Evolutionary conservation across 2,888 invertebrate genomes (phyloP).

Genomic region (Brachyptera risi): DNA sequence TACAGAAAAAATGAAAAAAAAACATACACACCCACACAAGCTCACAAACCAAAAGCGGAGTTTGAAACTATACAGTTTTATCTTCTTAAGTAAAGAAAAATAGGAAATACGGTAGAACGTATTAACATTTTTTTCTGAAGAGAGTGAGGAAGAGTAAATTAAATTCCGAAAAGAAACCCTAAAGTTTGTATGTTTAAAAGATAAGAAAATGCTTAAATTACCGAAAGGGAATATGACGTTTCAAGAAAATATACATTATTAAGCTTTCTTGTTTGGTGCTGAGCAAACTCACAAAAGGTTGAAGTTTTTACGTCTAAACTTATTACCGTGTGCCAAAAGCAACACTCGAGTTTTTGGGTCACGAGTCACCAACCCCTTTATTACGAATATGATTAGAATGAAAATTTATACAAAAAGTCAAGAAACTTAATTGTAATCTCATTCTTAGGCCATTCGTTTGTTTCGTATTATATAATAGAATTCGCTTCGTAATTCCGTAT

Average conservation of each 20-base stretch:
- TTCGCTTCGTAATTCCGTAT: no score
- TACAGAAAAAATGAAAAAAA: neutral
- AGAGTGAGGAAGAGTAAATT: conserved; percentile 22
- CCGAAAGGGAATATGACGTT: conserved; percentile 17
- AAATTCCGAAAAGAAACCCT: conserved; percentile 12
- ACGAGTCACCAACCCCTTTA: neutral
- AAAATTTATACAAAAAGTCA: no score
- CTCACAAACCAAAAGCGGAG: neutral
- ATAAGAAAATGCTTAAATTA: conserved; percentile 20
- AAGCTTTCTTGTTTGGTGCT: conserved; percentile 2
- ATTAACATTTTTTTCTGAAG: conserved; percentile 14
- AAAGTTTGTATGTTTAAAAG: conserved; percentile 16
- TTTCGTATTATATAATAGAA: no score
- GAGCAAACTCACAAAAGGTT: no score
- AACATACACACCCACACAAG: neutral
- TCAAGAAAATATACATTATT: conserved; percentile 16
- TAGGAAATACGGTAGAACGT: neutral
- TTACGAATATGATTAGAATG: no score
- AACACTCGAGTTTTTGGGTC: no score
- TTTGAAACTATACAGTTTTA: neutral
- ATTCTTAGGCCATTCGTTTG: no score
- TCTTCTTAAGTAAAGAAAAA: neutral
- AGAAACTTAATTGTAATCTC: no score
- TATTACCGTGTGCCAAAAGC: no score
- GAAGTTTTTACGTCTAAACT: no score